Conservation (phyloP, 2,113 vertebrate species). For the Halichoerus grypus region DNA sequence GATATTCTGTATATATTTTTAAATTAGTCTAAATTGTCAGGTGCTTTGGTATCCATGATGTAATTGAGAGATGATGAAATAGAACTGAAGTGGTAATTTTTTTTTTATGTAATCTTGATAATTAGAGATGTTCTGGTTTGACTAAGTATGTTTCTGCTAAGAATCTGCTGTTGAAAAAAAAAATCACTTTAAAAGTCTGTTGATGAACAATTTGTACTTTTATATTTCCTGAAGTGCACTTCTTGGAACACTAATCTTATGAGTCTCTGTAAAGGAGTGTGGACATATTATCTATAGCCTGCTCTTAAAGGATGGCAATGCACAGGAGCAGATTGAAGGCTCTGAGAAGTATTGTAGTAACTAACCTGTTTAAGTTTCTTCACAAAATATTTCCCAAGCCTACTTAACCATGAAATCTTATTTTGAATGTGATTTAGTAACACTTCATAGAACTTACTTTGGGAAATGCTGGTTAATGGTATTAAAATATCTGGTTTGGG, state of each 20-base stretch:
- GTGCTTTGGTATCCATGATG: neutral
- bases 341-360: neutral
- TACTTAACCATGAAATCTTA: slow-evolving; percentile 11
- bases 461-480: neutral
- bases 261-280: neutral
- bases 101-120: slow-evolving; percentile 24
- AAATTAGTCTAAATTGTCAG: neutral
- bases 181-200: neutral
- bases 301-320: neutral
- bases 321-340: neutral
- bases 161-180: neutral
- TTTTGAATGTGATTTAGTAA: slow-evolving; percentile 50
- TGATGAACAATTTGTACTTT: neutral
- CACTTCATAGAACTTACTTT: neutral
- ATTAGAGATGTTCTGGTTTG: neutral
- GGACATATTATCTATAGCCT: neutral
- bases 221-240: neutral
- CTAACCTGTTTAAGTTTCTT: neutral
- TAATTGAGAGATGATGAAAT: slow-evolving; percentile 6
- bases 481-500: neutral
- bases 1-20: neutral
- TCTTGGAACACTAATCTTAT: neutral
- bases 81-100: neutral
- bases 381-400: neutral
- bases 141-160: slow-evolving; percentile 2